Conservation (phyloP, 2,888 invertebrate genomes). For the Ennomos fuscantarius region DNA sequence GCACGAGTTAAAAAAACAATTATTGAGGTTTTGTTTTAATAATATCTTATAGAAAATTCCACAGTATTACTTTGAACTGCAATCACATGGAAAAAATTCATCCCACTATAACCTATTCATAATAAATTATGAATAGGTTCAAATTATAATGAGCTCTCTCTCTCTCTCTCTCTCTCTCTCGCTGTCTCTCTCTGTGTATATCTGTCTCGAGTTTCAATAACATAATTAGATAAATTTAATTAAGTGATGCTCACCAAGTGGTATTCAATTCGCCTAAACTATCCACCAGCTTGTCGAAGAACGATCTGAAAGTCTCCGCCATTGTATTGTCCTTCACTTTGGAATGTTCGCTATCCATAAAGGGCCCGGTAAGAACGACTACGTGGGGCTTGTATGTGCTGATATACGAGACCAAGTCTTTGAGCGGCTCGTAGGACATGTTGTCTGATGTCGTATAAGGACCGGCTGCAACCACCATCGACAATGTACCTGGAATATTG, state of each 20-base stretch:
- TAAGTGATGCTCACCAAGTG: conserved; percentile 75
- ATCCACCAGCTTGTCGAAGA: conserved; percentile 90
- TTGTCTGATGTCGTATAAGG: conserved; percentile 93
- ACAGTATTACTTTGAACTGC: no score
- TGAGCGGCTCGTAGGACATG: conserved; percentile 91
- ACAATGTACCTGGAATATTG: conserved; percentile 77
- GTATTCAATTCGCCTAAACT: conserved; percentile 86
- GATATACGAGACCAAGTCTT: conserved; percentile 90
- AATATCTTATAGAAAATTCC: no score
- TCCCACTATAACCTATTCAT: no score
- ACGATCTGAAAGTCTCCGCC: conserved; percentile 88
- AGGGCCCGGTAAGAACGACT: conserved; percentile 93
- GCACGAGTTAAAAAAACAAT: no score
- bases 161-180: no score
- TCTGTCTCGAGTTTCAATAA: no score
- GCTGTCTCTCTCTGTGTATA: no score
- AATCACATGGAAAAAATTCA: no score
- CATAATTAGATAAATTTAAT: no score
- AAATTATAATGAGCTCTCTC: no score
- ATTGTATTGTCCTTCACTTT: conserved; percentile 86
- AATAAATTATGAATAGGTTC: no score
- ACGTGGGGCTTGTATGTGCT: conserved; percentile 90
- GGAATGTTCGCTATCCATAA: conserved; percentile 89
- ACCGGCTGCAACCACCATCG: conserved; percentile 91
- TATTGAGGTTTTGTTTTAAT: no score